Base-by-base conservation (phyloP, 2,888 invertebrate species). In the Diloba caeruleocephala region DNA sequence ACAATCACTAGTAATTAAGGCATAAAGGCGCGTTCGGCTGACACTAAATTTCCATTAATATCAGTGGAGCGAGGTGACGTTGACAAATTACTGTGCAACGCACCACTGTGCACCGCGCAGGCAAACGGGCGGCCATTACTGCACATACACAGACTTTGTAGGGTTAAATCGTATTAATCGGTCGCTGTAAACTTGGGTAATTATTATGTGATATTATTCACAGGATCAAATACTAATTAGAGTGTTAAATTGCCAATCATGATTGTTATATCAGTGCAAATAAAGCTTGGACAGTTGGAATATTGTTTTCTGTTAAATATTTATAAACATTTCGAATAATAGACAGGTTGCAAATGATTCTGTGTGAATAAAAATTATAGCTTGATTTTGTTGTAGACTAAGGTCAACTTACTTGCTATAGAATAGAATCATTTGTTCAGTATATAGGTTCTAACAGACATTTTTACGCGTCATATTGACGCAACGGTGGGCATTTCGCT, bases 11-110 rank as follows among this genome's bases (percentile, higher is more conserved):
- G 82, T 81, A 89, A 88, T 87, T 85, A 87, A 81, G 79, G 79
- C 77, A 77, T 74, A 78, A 73, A 79, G 74, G 77, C 77, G 77
- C 77, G 81, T 75, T 74, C 82, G 78, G 80, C 83, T 81, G 85
- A 87, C 88, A 84, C 88, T 83, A 84, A 85, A 85, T 89, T 85
- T 85, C 86, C 88, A 89, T 89, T 88, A 85, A 79, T 79, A 82
- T 79, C 81, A 71, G 71, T 48, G 77, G 54, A 56, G 67, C 69
- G 70, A 71, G 67, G 63, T 68, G 89, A 88, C 88, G 68, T 82
- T 89, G 88, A 90, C 84, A 85, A 89, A 90, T 87, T 82, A 80
- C 83, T 61, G 57, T 65, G 72, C 63, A 74, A 59, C 70, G 68
- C 68, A 57, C 54, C 45, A 15, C 42, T 51, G 48, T 59, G 71